phyloP scores from a whole-genome alignment of 1,140 invertebrate genomes.

The Teleopsis dalmanni region DNA sequence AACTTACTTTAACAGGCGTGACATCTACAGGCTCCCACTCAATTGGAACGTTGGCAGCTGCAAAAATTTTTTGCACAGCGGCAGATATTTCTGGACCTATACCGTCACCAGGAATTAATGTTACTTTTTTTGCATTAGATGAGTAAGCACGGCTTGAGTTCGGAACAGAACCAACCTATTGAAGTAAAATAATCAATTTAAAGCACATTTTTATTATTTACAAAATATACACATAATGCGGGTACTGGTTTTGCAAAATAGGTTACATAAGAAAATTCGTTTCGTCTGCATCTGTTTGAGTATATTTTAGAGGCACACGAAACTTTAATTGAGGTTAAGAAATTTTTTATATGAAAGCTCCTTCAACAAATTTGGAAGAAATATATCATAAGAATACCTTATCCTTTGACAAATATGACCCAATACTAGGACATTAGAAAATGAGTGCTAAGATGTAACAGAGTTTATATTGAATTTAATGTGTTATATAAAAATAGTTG shows the following conservation, averaged over 20 bases:
- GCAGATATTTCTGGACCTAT: conserved; percentile 96
- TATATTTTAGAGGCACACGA: too few relatives aligned
- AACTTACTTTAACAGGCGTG: conserved; percentile 83
- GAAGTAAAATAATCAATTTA: conserved; percentile 1
- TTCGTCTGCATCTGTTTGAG: too few relatives aligned
- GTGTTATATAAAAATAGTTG: too few relatives aligned
- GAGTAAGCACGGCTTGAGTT: conserved; percentile 33
- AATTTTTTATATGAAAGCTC: background rate
- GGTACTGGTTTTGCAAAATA: too few relatives aligned
- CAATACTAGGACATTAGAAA: too few relatives aligned
- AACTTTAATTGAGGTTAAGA: background rate
- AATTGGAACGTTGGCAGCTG: conserved; percentile 90
- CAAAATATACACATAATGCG: background rate
- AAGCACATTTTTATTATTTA: background rate
- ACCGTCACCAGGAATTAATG: conserved; percentile 94
- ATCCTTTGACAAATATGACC: too few relatives aligned
- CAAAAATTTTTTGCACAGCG: conserved; percentile 98
- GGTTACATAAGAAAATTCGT: too few relatives aligned
- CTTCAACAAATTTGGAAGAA: too few relatives aligned
- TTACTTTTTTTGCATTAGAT: conserved; percentile 61
- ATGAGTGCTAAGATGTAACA: too few relatives aligned
- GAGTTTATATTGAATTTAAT: too few relatives aligned
- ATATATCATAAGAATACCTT: too few relatives aligned
- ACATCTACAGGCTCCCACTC: conserved; percentile 99
- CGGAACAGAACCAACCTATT: conserved; percentile 37